A percentile compares a stretch with the other conserved stretches of the same genome.
phyloP scores from a whole-genome alignment of 2,888 invertebrate genomes.

The Torymus auratus region DNA sequence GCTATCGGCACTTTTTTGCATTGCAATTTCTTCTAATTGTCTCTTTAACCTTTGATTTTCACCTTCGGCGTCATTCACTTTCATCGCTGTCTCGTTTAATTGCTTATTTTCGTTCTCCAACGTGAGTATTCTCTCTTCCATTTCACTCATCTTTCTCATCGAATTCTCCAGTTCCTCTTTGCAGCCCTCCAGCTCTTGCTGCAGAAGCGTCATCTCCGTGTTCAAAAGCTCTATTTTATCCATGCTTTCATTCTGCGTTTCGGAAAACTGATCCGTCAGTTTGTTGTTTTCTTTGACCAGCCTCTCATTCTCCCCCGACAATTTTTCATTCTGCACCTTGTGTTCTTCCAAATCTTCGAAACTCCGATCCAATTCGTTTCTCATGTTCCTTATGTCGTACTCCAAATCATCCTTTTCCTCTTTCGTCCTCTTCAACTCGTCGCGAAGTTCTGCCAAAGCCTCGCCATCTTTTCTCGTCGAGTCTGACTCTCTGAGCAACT shows the following conservation, averaged over 20 bases:
- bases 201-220: slow-evolving; percentile 69
- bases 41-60: slow-evolving; percentile 41
- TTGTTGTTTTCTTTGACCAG: slow-evolving; percentile 67
- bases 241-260: slow-evolving; percentile 69
- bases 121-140: slow-evolving; percentile 60
- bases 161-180: slow-evolving; percentile 61
- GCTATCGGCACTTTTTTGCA: slow-evolving; percentile 38
- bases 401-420: slow-evolving; percentile 81
- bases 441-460: slow-evolving; percentile 64
- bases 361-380: slow-evolving; percentile 78
- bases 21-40: slow-evolving; percentile 53
- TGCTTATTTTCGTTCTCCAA: slow-evolving; percentile 74
- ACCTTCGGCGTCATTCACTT: slow-evolving; percentile 50
- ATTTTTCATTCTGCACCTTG: slow-evolving; percentile 59
- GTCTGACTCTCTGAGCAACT: slow-evolving; percentile 61
- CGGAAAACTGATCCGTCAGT: slow-evolving; percentile 68
- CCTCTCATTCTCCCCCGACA: slow-evolving; percentile 65
- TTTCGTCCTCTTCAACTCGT: slow-evolving; percentile 62
- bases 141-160: slow-evolving; percentile 48
- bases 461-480: slow-evolving; percentile 63
- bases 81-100: slow-evolving; percentile 62
- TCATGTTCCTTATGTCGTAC: slow-evolving; percentile 80
- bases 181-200: slow-evolving; percentile 69
- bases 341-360: slow-evolving; percentile 65
- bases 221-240: slow-evolving; percentile 72